Percentiles rank a stretch among this genome's conserved stretches.
These are phyloP conservation scores for Serripes groenlandicus DNA, from an alignment of 2,888 invertebrate genomes.

Conservation along the genomic window DNA sequence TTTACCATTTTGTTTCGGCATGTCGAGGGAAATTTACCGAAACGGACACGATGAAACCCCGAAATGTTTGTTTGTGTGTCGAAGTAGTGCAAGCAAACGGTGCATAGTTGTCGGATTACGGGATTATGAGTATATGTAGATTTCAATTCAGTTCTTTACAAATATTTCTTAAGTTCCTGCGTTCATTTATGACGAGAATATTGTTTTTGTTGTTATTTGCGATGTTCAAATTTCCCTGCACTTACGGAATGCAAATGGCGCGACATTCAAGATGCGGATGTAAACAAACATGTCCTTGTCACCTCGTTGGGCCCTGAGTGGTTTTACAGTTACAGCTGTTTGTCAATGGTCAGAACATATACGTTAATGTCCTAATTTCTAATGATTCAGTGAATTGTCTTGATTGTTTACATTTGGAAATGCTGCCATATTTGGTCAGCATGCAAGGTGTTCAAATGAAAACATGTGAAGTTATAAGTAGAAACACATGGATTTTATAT, in stretches of 20 bases:
- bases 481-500: no score
- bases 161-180: no score
- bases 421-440: background rate
- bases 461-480: no score
- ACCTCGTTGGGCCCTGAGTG: background rate
- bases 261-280: conserved; percentile 72
- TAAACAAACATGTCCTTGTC: conserved; percentile 18
- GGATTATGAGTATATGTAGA: no score
- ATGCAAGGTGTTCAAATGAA: no score
- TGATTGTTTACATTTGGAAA: background rate
- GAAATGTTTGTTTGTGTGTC: conserved; percentile 27
- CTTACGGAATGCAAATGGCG: conserved; percentile 77
- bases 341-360: background rate
- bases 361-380: background rate
- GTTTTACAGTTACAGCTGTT: background rate
- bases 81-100: background rate
- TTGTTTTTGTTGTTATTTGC: conserved; percentile 5
- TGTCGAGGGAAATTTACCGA: conserved; percentile 38
- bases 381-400: background rate
- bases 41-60: conserved; percentile 57
- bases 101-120: no score
- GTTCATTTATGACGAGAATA: no score
- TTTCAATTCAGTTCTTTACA: no score
- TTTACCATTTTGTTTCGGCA: conserved; percentile 35
- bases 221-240: conserved; percentile 83